Evolutionary conservation across 2,888 invertebrate genomes (phyloP).

Genomic region (Stegana nigrithorax): DNA sequence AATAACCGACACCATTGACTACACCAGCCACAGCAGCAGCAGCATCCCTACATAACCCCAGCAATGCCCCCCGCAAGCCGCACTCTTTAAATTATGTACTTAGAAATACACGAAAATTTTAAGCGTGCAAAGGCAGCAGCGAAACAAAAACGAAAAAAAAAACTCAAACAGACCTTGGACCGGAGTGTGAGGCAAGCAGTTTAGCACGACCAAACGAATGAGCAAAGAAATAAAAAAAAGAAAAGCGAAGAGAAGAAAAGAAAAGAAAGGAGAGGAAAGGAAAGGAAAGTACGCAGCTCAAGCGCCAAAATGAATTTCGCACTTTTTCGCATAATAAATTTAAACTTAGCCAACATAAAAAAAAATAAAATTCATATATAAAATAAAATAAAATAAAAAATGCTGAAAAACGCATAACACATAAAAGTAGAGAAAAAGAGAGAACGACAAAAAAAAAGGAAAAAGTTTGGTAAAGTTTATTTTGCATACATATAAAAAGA

Average conservation of each 20-base stretch:
- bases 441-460: conserved; percentile 33
- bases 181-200: conserved; percentile 50
- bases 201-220: no score
- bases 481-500: conserved; percentile 48
- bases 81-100: conserved; percentile 65
- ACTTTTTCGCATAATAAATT: conserved; percentile 68
- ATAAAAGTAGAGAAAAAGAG: conserved; percentile 32
- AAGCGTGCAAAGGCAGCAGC: conserved; percentile 36
- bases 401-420: conserved; percentile 22
- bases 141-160: conserved; percentile 14
- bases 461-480: conserved; percentile 57
- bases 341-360: conserved; percentile 53
- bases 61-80: conserved; percentile 19
- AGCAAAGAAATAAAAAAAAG: not conserved
- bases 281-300: conserved; percentile 34
- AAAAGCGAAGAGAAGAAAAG: conserved; percentile 20
- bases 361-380: conserved; percentile 24
- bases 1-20: no score
- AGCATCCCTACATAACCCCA: not conserved
- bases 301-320: conserved; percentile 66
- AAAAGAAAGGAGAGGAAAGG: conserved; percentile 29
- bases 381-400: conserved; percentile 31
- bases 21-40: not conserved
- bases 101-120: conserved; percentile 56
- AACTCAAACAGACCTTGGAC: no score